phyloP scores from a whole-genome alignment of 2,113 vertebrate species.

The Anolis sagrei region DNA sequence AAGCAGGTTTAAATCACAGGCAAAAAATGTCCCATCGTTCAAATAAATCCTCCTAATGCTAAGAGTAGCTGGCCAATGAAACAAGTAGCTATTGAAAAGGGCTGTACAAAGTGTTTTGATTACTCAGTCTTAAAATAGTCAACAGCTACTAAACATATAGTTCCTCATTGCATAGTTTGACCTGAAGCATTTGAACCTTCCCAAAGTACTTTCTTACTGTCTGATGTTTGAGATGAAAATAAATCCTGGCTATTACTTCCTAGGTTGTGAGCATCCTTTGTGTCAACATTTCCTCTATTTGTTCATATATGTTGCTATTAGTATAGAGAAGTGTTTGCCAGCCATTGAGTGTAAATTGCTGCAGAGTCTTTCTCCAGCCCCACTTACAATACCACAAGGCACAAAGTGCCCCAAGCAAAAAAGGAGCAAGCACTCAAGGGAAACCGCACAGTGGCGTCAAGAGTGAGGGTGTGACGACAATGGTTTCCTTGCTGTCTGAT shows the following conservation, averaged over 20 bases:
- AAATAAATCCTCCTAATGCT: background rate
- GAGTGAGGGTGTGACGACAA: background rate
- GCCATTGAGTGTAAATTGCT: background rate
- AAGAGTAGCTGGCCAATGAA: background rate
- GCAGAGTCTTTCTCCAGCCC: background rate
- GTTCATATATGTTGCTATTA: background rate
- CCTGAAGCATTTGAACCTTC: background rate
- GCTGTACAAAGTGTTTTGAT: background rate
- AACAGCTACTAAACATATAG: background rate
- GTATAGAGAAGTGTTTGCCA: background rate
- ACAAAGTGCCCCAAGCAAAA: background rate
- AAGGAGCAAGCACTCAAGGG: background rate
- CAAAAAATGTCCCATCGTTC: background rate
- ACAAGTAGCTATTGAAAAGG: background rate
- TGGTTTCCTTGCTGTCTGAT: constrained; percentile 31
- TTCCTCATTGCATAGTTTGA: background rate
- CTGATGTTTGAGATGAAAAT: background rate
- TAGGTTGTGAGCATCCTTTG: background rate
- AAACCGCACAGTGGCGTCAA: constrained; percentile 1
- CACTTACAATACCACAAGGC: background rate
- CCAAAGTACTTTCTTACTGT: background rate
- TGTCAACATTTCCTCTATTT: background rate
- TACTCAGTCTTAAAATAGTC: background rate
- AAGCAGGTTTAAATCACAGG: background rate
- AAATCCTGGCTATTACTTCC: background rate